Conservation (phyloP, 2,797 vertebrate species). For the Sebastes trivittatus region DNA sequence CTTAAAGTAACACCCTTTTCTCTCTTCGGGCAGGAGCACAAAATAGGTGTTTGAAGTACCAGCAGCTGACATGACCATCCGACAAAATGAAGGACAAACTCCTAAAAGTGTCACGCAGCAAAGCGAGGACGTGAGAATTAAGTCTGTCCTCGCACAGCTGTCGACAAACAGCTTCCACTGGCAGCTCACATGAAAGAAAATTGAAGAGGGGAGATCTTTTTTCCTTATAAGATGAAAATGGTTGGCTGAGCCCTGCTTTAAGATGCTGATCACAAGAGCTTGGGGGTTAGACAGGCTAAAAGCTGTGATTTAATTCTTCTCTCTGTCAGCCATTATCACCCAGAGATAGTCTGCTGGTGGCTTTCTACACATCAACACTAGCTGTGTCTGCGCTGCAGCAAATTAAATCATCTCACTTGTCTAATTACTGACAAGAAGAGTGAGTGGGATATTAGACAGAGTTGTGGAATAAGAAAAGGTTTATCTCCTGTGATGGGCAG, state of each 20-base stretch:
- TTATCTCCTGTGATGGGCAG: slow-evolving; percentile 58
- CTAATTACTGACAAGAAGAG: slow-evolving; percentile 70
- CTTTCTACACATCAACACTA: slow-evolving; percentile 44
- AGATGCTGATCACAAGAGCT: slow-evolving; percentile 74
- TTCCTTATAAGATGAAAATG: slow-evolving; percentile 44
- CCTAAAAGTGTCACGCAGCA: slow-evolving; percentile 36
- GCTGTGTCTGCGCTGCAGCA: slow-evolving; percentile 51
- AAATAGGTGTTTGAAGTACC: slow-evolving; percentile 36
- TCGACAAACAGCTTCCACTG: slow-evolving; percentile 33
- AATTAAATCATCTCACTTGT: slow-evolving; percentile 76
- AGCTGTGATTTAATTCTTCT: slow-evolving; percentile 69
- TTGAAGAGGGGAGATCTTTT: slow-evolving; percentile 19
- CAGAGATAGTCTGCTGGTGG: slow-evolving; percentile 39
- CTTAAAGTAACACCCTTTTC: neutral
- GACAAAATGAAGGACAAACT: slow-evolving; percentile 53
- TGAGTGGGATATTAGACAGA: slow-evolving; percentile 39
- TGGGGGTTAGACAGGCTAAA: slow-evolving; percentile 43
- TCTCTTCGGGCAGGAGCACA: slow-evolving; percentile 23
- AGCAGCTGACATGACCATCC: slow-evolving; percentile 43
- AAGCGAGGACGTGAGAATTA: slow-evolving; percentile 62
- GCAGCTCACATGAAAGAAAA: slow-evolving; percentile 44
- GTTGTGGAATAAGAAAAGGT: slow-evolving; percentile 27
- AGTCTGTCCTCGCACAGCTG: slow-evolving; percentile 51
- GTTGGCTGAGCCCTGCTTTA: slow-evolving; percentile 62
- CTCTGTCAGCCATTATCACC: slow-evolving; percentile 63